Conservation (phyloP, 2,113 vertebrate genomes). For the Vireo altiloquus region DNA sequence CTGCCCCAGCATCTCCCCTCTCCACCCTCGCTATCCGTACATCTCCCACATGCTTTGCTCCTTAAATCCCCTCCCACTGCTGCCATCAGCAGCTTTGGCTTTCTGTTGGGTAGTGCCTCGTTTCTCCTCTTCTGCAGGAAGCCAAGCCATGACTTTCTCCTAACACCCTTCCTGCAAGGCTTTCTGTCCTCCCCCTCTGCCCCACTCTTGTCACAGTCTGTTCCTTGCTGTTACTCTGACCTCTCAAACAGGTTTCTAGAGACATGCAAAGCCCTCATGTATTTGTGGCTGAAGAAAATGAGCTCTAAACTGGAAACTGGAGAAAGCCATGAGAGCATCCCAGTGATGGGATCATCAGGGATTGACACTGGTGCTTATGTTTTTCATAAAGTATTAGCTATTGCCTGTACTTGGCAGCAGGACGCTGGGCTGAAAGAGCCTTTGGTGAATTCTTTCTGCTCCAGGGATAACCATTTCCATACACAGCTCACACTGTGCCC, state of each 20-base stretch:
- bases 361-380: rapidly evolving
- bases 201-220: rapidly evolving
- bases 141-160: not conserved
- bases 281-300: not conserved
- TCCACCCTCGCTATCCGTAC: not conserved
- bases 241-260: not conserved
- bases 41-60: not conserved
- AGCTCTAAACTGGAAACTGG: not conserved
- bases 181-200: not conserved
- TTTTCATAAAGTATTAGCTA: not conserved
- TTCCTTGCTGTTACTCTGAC: not conserved
- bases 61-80: not conserved
- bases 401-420: not conserved
- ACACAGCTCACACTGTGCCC: not conserved
- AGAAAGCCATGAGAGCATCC: not conserved
- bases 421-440: not conserved
- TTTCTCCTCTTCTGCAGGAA: not conserved
- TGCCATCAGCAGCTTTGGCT: not conserved
- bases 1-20: not conserved
- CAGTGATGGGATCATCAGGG: not conserved
- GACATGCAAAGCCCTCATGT: not conserved
- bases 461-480: not conserved
- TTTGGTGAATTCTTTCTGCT: not conserved
- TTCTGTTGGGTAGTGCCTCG: rapidly evolving
- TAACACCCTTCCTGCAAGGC: not conserved